Percentiles rank a stretch among this genome's conserved stretches.
Evolutionary conservation across 2,888 invertebrate species (phyloP).

Genomic region (Eupsilia transversa): DNA sequence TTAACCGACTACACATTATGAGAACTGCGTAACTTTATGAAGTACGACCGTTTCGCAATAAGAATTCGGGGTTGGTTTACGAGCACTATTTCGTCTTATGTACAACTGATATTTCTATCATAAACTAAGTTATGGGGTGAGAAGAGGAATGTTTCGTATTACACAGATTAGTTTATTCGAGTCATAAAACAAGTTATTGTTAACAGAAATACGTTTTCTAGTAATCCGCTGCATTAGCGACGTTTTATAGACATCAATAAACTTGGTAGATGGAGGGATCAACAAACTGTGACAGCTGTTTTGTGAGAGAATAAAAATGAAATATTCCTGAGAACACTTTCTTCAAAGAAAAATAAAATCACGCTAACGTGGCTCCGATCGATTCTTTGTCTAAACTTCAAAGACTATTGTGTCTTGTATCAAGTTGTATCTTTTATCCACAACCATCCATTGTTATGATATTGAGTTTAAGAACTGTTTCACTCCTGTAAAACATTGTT

Average conservation of each 20-base stretch:
- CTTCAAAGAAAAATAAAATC: slow-evolving; percentile 21
- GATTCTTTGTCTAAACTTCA: slow-evolving; percentile 19
- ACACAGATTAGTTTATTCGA: slow-evolving; percentile 51
- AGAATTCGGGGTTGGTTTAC: slow-evolving; percentile 39
- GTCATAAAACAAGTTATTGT: slow-evolving; percentile 53
- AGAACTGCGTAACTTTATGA: slow-evolving; percentile 30
- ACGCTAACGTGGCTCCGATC: slow-evolving; percentile 15
- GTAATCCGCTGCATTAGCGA: slow-evolving; percentile 15
- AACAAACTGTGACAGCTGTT: slow-evolving; percentile 33
- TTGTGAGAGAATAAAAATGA: slow-evolving; percentile 31
- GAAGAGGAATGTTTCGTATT: slow-evolving; percentile 34
- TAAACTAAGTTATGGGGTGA: slow-evolving; percentile 50
- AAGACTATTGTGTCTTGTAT: slow-evolving; percentile 18
- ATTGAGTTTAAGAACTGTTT: not conserved
- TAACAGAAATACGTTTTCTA: slow-evolving; percentile 24
- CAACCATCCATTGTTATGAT: not conserved
- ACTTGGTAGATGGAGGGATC: slow-evolving; percentile 14
- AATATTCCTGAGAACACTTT: slow-evolving; percentile 29
- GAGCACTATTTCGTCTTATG: slow-evolving; percentile 20
- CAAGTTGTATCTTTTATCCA: slow-evolving; percentile 4
- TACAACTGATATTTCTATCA: slow-evolving; percentile 32
- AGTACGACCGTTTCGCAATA: slow-evolving; percentile 28
- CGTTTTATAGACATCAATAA: slow-evolving; percentile 44
- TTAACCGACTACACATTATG: slow-evolving; percentile 6
- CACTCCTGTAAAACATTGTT: not conserved